Conservation (phyloP, 2,888 invertebrate species). For the Uloborus plumipes region DNA sequence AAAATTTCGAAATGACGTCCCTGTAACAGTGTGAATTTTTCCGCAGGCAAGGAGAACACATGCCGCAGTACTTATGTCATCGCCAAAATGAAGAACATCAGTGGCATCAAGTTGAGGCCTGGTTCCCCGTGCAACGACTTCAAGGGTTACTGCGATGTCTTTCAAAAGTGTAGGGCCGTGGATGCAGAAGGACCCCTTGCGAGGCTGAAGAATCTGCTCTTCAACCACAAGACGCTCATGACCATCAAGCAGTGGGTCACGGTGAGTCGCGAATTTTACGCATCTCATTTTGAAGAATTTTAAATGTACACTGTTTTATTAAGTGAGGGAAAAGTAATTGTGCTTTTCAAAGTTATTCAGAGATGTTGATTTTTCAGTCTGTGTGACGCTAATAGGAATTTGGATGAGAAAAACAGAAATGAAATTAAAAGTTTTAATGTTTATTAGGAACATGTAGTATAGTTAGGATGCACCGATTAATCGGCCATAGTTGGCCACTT, state of each 20-base stretch:
- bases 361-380: too few relatives aligned
- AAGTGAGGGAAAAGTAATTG: too few relatives aligned
- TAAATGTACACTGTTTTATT: too few relatives aligned
- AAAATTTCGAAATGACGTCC: too few relatives aligned
- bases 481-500: too few relatives aligned
- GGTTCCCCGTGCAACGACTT: conserved; percentile 99
- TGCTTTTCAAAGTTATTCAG: too few relatives aligned
- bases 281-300: too few relatives aligned
- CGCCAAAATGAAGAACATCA: conserved; percentile 67
- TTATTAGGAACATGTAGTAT: too few relatives aligned
- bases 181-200: conserved; percentile 99
- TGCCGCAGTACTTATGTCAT: conserved; percentile 92
- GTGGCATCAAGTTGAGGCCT: conserved; percentile 78
- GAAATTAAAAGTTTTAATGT: too few relatives aligned
- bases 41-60: conserved; percentile 72
- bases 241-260: conserved; percentile 94
- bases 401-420: too few relatives aligned
- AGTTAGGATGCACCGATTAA: too few relatives aligned
- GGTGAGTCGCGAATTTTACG: conserved; percentile 72
- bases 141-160: conserved; percentile 99
- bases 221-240: conserved; percentile 89
- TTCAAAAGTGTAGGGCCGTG: conserved; percentile 97
- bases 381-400: too few relatives aligned
- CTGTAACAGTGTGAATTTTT: background rate
- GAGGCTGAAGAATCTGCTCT: conserved; percentile 92